Evolutionary conservation across 2,888 invertebrate genomes (phyloP).

Genomic region (Drosophila ustulata): DNA sequence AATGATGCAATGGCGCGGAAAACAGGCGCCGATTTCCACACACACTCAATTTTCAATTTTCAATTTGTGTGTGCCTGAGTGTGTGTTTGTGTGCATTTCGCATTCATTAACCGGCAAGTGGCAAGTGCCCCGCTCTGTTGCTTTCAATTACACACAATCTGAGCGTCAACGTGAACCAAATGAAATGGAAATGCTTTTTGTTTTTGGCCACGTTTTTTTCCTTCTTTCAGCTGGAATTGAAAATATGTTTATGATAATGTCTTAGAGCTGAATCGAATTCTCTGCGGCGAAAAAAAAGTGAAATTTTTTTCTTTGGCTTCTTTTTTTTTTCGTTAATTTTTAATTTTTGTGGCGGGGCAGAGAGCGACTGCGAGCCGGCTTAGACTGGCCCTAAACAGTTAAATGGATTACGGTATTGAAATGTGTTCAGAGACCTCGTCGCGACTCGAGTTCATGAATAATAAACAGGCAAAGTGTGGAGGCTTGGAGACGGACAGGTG

Average conservation of each 20-base stretch:
- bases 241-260: constrained; percentile 24
- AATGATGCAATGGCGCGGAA: constrained; percentile 62
- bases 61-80: constrained; percentile 9
- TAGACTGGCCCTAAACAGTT: constrained; percentile 60
- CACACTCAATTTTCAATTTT: constrained; percentile 39
- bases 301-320: too few species aligned
- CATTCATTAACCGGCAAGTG: constrained; percentile 36
- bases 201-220: neutral
- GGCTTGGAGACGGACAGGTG: constrained; percentile 24
- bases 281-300: constrained; percentile 59
- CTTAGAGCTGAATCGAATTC: constrained; percentile 35
- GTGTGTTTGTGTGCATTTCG: constrained; percentile 34
- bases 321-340: constrained; percentile 15
- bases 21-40: constrained; percentile 61
- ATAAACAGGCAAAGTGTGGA: constrained; percentile 16
- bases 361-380: neutral
- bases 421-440: constrained; percentile 24
- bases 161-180: constrained; percentile 21
- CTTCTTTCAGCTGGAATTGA: constrained; percentile 17
- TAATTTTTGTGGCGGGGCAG: constrained; percentile 1
- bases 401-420: constrained; percentile 71
- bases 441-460: constrained; percentile 23
- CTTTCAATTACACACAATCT: constrained; percentile 46
- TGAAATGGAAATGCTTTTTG: constrained; percentile 17
- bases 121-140: constrained; percentile 32